Evolutionary conservation across 2,113 vertebrate species (phyloP), one percentile per base, ranked within the genome.

Genomic region (Mobula hypostoma): DNA sequence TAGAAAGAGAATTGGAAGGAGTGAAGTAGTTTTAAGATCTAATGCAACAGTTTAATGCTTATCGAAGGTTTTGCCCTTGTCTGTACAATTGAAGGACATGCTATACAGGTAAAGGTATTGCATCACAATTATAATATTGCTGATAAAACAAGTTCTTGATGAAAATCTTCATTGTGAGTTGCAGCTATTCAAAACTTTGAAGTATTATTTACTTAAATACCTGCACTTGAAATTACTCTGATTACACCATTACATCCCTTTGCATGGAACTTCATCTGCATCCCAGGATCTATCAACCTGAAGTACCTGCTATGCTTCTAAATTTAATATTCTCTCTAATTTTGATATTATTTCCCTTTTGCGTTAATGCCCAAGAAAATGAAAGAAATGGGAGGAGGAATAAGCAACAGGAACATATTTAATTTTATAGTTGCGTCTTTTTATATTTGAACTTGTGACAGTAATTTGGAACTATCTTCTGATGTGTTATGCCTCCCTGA

Each of bases 21-120:
- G 56, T 61, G 83, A 61, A 29, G 29, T 61, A 87, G 83, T 87
- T 87, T 61, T 87, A 87, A 87, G 83, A 56, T 87, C 27, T 61
- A 82, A 87, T 61, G 56, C 83, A 15, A 61, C 4, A 8, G 83
- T 87, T 29, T 11, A 61, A n/a, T 61, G 29, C 61, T 87, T 56
- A 87, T 56, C 27, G 12, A 87, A 87, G 83, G 56, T 56, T 87
- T 87, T 27, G 29, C 61, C 48, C 21, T 87, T 4, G 7, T 14
- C 63, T 66, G 63, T 66, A 5, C 63, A 66, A 29, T 24, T 27
- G 24, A 61, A 87, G 27, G 83, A 87, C 56, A 61, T 56, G 8
- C 74, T 61, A 9, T 87, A 61, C 56, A 87, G 29, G 21, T 87
- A 83, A 83, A 83, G 80, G 80, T 8, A 83, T 48, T 48, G 48